phyloP scores from a whole-genome alignment of 2,888 invertebrate species.

The Cheilosia soror region DNA sequence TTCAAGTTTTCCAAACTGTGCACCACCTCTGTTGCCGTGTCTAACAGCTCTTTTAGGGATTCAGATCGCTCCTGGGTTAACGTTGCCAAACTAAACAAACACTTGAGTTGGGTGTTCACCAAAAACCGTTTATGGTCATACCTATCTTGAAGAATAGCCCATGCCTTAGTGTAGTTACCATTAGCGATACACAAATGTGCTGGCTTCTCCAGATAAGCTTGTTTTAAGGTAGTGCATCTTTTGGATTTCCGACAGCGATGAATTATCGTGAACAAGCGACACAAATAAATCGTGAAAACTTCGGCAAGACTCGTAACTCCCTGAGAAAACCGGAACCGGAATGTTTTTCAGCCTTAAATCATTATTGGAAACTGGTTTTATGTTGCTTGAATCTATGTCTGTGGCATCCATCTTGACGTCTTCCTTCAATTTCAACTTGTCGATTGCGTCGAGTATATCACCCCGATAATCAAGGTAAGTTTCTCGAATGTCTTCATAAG shows the following conservation, averaged over 20 bases:
- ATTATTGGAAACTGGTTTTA: too few relatives aligned
- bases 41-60: neutral
- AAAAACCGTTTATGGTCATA: too few relatives aligned
- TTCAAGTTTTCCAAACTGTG: neutral
- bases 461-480: neutral
- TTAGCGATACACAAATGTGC: neutral
- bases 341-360: neutral
- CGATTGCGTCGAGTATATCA: neutral
- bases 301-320: neutral
- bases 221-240: neutral
- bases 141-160: too few relatives aligned
- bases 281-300: neutral
- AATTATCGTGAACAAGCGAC: neutral
- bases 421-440: neutral
- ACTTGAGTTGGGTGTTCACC: neutral
- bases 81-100: neutral
- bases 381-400: too few relatives aligned
- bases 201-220: constrained; percentile 6
- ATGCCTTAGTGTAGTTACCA: too few relatives aligned
- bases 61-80: neutral
- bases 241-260: neutral
- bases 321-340: neutral
- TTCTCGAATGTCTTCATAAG: neutral
- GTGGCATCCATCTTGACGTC: neutral
- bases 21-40: neutral